Conservation (phyloP, 2,888 invertebrate genomes). For the Galeruca laticollis region DNA sequence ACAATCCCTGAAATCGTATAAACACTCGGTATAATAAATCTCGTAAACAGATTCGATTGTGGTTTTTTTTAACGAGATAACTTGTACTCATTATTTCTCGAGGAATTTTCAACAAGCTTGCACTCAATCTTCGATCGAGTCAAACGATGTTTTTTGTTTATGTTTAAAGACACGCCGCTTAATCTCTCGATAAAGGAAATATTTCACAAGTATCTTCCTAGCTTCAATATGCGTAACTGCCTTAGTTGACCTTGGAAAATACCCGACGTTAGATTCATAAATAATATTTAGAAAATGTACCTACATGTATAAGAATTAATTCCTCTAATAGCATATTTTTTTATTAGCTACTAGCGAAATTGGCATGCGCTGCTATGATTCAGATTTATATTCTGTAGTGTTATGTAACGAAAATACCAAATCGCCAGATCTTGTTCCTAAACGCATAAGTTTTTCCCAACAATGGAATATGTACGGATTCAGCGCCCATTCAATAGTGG, state of each 20-base stretch:
- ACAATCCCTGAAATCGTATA: constrained; percentile 23
- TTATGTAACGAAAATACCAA: no score
- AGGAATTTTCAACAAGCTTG: constrained; percentile 38
- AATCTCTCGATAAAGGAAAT: constrained; percentile 18
- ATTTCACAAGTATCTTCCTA: neutral
- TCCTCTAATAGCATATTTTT: no score
- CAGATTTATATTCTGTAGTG: no score
- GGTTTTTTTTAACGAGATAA: constrained; percentile 44
- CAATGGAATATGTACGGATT: no score
- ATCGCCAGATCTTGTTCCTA: no score
- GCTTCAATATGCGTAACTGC: neutral
- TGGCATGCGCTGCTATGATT: no score
- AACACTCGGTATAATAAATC: constrained; percentile 31
- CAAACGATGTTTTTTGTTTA: constrained; percentile 41
- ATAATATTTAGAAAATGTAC: no score
- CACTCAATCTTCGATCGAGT: constrained; percentile 43
- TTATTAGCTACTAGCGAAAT: no score
- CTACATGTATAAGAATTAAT: no score
- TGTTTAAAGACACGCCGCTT: constrained; percentile 20
- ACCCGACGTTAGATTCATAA: no score
- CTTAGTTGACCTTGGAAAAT: neutral
- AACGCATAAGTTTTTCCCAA: no score
- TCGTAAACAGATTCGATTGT: constrained; percentile 29
- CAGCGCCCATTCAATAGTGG: no score
- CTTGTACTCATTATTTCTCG: constrained; percentile 45